Conservation (phyloP, 2,888 invertebrate species). For the Drosophila formosana region DNA sequence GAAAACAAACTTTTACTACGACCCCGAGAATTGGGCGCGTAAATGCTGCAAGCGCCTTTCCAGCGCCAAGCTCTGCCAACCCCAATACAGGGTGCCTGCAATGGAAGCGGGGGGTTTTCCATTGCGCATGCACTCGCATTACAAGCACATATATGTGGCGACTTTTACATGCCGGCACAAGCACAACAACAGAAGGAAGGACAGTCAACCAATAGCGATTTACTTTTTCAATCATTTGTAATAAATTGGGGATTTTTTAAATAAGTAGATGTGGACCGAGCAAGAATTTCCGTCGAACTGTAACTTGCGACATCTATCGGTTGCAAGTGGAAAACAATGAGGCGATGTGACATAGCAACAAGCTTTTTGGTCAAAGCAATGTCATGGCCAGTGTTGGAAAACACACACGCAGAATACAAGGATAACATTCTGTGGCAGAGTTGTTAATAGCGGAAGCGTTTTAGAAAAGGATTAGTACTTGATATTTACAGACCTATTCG, state of each 20-base stretch:
- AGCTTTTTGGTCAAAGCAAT: not conserved
- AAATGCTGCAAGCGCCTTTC: constrained; percentile 43
- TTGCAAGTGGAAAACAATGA: not conserved
- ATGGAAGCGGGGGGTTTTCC: constrained; percentile 24
- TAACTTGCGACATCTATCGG: constrained; percentile 11
- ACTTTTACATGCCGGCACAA: constrained; percentile 16
- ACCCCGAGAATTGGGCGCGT: constrained; percentile 60
- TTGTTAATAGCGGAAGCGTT: constrained; percentile 8
- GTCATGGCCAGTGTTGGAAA: not conserved
- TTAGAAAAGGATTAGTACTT: no score
- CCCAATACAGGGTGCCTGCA: constrained; percentile 47
- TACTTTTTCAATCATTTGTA: no score
- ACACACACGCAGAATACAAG: not conserved
- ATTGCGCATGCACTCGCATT: constrained; percentile 36
- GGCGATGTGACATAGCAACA: not conserved
- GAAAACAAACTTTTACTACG: constrained; percentile 63
- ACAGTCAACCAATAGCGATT: not conserved
- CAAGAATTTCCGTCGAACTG: not conserved
- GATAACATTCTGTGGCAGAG: constrained; percentile 49
- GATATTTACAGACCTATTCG: no score
- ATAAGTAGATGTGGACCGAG: no score
- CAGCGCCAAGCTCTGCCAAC: constrained; percentile 32
- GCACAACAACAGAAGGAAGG: not conserved
- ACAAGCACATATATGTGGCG: not conserved
- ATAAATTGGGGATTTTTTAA: no score